A percentile compares a stretch with the other conserved stretches of the same genome.
phyloP scores from a whole-genome alignment of 1,140 invertebrate genomes.

The Sinonovacula constricta region DNA sequence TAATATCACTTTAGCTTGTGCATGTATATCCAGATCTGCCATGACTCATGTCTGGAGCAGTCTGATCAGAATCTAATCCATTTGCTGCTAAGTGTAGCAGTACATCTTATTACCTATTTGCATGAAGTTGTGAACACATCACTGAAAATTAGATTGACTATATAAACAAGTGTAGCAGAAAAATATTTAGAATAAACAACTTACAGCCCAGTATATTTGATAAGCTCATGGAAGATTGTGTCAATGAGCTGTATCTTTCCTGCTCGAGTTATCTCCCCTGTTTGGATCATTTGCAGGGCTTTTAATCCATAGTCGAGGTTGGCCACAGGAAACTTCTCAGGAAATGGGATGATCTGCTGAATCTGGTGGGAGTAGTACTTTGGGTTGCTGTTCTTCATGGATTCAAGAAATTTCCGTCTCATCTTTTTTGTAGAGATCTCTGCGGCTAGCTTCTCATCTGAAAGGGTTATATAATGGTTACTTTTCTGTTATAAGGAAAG shows the following conservation, averaged over 20 bases:
- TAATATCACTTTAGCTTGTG: too few species aligned
- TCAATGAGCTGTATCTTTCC: conserved; percentile 52
- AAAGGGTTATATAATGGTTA: neutral
- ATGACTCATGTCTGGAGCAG: too few species aligned
- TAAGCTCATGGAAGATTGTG: conserved; percentile 50
- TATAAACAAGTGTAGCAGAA: too few species aligned
- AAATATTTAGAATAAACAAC: conserved; percentile 2
- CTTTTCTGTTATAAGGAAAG: too few species aligned
- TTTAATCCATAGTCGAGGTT: conserved; percentile 45
- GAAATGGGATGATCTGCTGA: conserved; percentile 50
- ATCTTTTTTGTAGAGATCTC: conserved; percentile 49
- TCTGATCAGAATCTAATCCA: too few species aligned
- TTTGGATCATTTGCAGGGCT: conserved; percentile 49
- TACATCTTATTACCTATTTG: too few species aligned
- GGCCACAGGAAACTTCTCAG: conserved; percentile 48
- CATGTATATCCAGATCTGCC: too few species aligned
- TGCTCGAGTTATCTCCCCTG: conserved; percentile 51
- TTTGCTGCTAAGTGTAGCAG: too few species aligned
- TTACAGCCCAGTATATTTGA: conserved; percentile 49
- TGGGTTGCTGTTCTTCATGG: conserved; percentile 52
- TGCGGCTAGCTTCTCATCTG: conserved; percentile 46
- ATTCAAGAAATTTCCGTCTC: conserved; percentile 46
- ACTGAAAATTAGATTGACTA: too few species aligned
- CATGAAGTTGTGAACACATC: too few species aligned
- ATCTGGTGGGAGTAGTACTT: conserved; percentile 53